Evolutionary conservation across 2,797 vertebrate species (phyloP), one percentile per base, ranked within the genome.

Genomic region (Peromyscus attwateri): DNA sequence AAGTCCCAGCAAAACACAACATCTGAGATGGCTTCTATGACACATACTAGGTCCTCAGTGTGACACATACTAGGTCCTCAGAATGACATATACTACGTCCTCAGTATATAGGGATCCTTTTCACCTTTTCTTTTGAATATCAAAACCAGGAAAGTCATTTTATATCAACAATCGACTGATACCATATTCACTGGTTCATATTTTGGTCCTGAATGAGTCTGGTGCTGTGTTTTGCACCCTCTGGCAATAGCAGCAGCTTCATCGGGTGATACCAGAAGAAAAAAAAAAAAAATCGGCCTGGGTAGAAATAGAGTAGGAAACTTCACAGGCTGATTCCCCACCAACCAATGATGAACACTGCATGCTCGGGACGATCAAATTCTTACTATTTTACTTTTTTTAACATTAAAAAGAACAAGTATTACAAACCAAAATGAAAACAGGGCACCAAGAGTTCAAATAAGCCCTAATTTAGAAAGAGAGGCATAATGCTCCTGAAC

Each of bases 401-500:
- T 98, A 97, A 84, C 98, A 98, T 98, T 97, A 97, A 97, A 98
- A 96, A 96, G 96, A 97, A 80, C 81, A 93, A 76, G 93, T 97
- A 97, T 84, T 95, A 97, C 98, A 97, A 98, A 95, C 95, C 94
- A 97, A 98, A 98, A 81, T 95, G 95, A 95, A 97, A 98, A 98
- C 84, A 98, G 97, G 97, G 97, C 94, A 82, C 68, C 79, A 76
- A 92, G 97, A 98, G 98, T 98, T 98, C 98, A 98, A 98, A 98
- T 95, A 97, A 98, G 97, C 97, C 97, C 98, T 98, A 98, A 98
- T 98, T 98, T 98, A 98, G 98, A 98, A 96, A 97, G 97, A 98
- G 96, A 96, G 98, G 96, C 96, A 97, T 97, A 98, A 96, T 97
- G 97, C 98, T 97, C 94, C 97, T 70, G 43, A 96, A 83, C 21